Base-by-base conservation (phyloP, 2,888 invertebrate genomes). In the Latheticus oryzae region DNA sequence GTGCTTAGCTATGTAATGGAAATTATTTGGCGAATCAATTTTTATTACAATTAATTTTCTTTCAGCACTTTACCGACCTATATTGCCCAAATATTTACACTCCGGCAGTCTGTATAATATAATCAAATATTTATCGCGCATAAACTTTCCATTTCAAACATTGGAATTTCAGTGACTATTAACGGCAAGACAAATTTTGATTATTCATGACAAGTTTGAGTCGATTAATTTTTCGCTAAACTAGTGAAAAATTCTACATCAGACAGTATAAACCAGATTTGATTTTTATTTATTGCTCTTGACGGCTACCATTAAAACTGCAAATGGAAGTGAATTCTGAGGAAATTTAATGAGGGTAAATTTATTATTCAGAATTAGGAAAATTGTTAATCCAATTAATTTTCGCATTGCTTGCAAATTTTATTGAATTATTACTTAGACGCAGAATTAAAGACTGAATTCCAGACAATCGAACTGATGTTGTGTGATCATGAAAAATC, bases 121-220 rank as follows among this genome's bases (percentile, higher is more conserved):
- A 58, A 42, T 48, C 58, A 58, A 58, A 58, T 54, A 58, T 58
- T 58, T 58, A 58, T 48, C 35, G 33, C 24, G 15, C 32, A 50
- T 54, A 58, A 58, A 58, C 43, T 54, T 54, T 58, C 53, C 58
- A 21, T 52, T 58, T 58, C 58, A 58, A 58, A 54, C 43, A 54
- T 42, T 58, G 35, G 28, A 38, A 50, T 38, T 50, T 24, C 47
- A 5, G 9, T 24, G 24, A 24, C 47, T 24, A 47, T 47, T 47
- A 33, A 9, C 33, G 35, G 16, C 13, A 47, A 32, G 45, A 45
- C 45, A 45, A 45, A 45, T 30, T 2, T 21, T 45, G 45, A 32
- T 45, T 45, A 45, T 45, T 45, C 45, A 45, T 45, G 30, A 26
- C 28, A 30, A 13, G 40, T 15, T 40, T 15, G 9, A 28, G 26